phyloP scores from a whole-genome alignment of 1,140 invertebrate genomes.

The Drosophila trapezifrons region DNA sequence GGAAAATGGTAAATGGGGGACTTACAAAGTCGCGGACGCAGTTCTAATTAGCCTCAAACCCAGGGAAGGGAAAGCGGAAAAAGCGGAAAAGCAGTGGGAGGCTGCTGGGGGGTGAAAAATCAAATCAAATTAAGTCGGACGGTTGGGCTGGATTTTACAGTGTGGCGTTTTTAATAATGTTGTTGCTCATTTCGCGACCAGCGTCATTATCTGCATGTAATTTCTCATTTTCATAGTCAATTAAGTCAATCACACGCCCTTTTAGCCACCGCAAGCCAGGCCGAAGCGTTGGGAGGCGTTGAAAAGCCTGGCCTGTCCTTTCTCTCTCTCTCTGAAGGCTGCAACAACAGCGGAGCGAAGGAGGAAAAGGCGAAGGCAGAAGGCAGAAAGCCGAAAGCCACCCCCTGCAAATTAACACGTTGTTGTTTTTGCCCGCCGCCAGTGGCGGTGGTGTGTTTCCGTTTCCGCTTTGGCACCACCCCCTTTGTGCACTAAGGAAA shows the following conservation, averaged over 20 bases:
- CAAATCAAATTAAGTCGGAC: slow-evolving; percentile 78
- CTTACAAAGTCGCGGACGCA: slow-evolving; percentile 62
- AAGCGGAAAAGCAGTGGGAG: slow-evolving; percentile 24
- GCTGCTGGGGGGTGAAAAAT: slow-evolving; percentile 48
- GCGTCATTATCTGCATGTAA: slow-evolving; percentile 82
- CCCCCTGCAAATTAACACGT: slow-evolving; percentile 78
- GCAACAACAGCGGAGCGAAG: not conserved
- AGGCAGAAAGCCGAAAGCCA: slow-evolving; percentile 39
- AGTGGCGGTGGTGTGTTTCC: slow-evolving; percentile 62
- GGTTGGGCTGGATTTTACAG: slow-evolving; percentile 48
- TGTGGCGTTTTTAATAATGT: slow-evolving; percentile 50
- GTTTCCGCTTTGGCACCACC: slow-evolving; percentile 51
- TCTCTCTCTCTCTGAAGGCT: slow-evolving; percentile 1
- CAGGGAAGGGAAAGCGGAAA: slow-evolving; percentile 38
- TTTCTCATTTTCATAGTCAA: slow-evolving; percentile 84
- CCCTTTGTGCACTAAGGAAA: not conserved
- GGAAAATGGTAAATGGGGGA: not conserved
- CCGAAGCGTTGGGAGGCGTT: slow-evolving; percentile 10
- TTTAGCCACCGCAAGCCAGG: slow-evolving; percentile 77
- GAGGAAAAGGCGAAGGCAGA: not conserved
- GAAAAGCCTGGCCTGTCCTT: slow-evolving; percentile 7
- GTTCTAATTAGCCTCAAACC: slow-evolving; percentile 73
- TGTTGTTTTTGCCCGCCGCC: slow-evolving; percentile 32
- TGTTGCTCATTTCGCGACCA: slow-evolving; percentile 77
- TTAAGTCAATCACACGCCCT: slow-evolving; percentile 84